phyloP scores from a whole-genome alignment of 2,888 invertebrate genomes.

The Phragmatobia fuliginosa region DNA sequence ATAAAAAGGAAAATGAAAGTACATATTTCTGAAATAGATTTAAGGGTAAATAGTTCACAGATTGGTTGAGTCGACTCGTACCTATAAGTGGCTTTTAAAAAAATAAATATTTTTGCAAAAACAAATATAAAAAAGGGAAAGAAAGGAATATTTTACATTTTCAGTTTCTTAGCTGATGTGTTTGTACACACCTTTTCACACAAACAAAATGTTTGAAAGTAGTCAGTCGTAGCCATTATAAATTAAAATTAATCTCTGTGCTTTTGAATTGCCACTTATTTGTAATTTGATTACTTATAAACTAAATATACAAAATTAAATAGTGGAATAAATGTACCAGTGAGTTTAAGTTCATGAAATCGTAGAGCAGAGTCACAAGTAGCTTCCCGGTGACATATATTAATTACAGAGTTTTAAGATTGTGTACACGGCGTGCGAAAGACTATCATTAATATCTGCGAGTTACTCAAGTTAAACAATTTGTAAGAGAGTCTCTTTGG shows the following conservation, averaged over 20 bases:
- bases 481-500: slow-evolving; percentile 38
- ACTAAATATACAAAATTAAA: too few relatives aligned
- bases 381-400: slow-evolving; percentile 58
- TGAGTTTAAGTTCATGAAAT: slow-evolving; percentile 23
- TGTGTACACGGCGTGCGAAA: slow-evolving; percentile 53
- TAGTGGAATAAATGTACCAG: neutral
- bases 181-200: too few relatives aligned
- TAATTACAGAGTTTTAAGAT: slow-evolving; percentile 68
- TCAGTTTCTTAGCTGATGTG: neutral
- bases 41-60: neutral
- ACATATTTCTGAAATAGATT: neutral
- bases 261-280: too few relatives aligned
- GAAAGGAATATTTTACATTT: neutral
- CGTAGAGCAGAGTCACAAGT: slow-evolving; percentile 17
- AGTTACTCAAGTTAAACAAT: slow-evolving; percentile 38
- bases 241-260: neutral
- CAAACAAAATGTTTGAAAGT: neutral
- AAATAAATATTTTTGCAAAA: neutral
- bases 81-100: neutral
- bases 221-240: neutral
- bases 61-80: neutral
- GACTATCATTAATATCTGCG: slow-evolving; percentile 60
- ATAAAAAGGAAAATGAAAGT: neutral
- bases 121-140: neutral
- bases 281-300: too few relatives aligned